Evolutionary conservation across 2,888 invertebrate genomes (phyloP).

Genomic region (Tenthredo notha): DNA sequence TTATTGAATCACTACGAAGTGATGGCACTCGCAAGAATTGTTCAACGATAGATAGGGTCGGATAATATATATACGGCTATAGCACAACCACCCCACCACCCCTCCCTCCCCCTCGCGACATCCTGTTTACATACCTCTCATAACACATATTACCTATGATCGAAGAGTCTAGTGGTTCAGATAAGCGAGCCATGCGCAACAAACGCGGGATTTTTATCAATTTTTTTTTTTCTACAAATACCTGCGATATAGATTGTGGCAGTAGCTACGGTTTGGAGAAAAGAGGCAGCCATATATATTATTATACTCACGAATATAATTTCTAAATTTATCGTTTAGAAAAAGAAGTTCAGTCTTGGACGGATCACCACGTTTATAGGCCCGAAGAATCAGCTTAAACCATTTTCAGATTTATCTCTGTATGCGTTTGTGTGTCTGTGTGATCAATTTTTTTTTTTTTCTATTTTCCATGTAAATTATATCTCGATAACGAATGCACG

Average conservation of each 20-base stretch:
- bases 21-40: background rate
- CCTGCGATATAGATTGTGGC: background rate
- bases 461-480: background rate
- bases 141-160: conserved; percentile 12
- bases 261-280: background rate
- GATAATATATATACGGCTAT: background rate
- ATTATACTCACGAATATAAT: background rate
- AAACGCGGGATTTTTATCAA: conserved; percentile 1
- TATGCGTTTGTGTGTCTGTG: background rate
- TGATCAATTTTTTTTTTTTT: background rate
- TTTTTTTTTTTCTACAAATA: conserved; percentile 12
- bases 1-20: background rate
- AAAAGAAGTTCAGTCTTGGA: background rate
- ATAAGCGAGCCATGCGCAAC: background rate
- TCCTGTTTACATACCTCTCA: conserved; percentile 8
- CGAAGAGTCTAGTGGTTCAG: conserved; percentile 2
- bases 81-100: too few relatives aligned
- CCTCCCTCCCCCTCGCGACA: background rate
- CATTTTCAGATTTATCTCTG: background rate
- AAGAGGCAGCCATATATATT: background rate
- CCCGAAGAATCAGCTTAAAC: background rate
- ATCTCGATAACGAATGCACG: background rate
- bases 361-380: background rate
- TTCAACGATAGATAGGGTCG: conserved; percentile 12
- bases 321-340: background rate